Conservation (phyloP, 2,888 invertebrate species). For the Cremastinae sp. region DNA sequence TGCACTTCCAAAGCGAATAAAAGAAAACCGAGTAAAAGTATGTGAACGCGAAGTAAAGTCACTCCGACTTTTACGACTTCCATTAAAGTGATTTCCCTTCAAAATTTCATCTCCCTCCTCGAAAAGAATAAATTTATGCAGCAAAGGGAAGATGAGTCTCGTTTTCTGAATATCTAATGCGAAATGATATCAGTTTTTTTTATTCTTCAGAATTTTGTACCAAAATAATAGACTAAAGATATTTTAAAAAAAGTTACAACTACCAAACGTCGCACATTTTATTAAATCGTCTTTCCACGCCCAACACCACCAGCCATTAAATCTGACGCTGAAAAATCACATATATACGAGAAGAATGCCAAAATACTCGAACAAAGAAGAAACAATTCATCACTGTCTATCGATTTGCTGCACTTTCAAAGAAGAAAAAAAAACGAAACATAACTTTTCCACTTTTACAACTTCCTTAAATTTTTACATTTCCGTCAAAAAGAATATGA, state of each 20-base stretch:
- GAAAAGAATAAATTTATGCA: slow-evolving; percentile 2
- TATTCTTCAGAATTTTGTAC: too few species aligned
- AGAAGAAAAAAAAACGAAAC: not conserved
- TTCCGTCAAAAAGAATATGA: slow-evolving; percentile 3
- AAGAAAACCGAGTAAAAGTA: not conserved
- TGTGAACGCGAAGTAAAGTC: not conserved
- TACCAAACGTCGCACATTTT: too few species aligned
- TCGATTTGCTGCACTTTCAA: not conserved
- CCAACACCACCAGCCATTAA: too few species aligned
- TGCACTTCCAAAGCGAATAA: not conserved
- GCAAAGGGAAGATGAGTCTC: slow-evolving; percentile 3
- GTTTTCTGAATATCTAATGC: not conserved
- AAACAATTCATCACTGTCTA: not conserved
- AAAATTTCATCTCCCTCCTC: not conserved
- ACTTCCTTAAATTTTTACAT: slow-evolving; percentile 10
- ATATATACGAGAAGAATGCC: too few species aligned
- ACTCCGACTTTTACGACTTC: not conserved
- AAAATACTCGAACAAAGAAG: not conserved
- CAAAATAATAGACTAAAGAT: too few species aligned
- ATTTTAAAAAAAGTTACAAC: too few species aligned
- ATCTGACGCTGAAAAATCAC: too few species aligned
- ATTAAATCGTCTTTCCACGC: too few species aligned
- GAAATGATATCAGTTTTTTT: too few species aligned
- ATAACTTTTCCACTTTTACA: not conserved
- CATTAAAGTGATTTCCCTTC: slow-evolving; percentile 22